Conservation (phyloP, 2,797 vertebrate species). For the Geotrypetes seraphini region DNA sequence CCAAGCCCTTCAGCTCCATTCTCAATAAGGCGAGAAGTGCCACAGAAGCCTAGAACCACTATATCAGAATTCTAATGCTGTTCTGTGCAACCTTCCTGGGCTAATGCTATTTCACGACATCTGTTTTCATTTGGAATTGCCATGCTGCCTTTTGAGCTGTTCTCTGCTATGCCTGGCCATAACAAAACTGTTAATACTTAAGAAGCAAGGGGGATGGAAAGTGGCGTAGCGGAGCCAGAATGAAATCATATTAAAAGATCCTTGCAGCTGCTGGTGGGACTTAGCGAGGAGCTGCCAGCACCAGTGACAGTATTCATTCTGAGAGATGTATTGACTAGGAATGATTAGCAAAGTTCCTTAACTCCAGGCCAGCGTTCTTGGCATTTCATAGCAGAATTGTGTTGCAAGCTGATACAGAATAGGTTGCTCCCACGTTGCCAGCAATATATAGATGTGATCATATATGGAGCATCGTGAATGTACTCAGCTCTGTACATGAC, state of each 20-base stretch:
- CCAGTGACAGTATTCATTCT: constrained; percentile 40
- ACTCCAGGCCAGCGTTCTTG: constrained; percentile 21
- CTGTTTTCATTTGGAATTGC: constrained; percentile 31
- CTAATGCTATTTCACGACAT: constrained; percentile 25
- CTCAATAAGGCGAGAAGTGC: background rate
- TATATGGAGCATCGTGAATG: no score
- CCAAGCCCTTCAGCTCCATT: constrained; percentile 1
- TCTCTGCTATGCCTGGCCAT: background rate
- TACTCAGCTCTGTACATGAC: no score
- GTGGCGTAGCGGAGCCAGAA: constrained; percentile 59
- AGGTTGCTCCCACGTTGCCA: no score
- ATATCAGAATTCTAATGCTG: constrained; percentile 14
- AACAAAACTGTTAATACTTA: constrained; percentile 31
- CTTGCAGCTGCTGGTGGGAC: constrained; percentile 77
- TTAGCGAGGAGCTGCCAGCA: constrained; percentile 46
- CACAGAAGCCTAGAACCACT: background rate
- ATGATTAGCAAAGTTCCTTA: constrained; percentile 30
- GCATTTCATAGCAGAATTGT: constrained; percentile 12
- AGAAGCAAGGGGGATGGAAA: constrained; percentile 47
- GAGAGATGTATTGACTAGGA: constrained; percentile 32
- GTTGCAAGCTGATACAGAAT: constrained; percentile 16
- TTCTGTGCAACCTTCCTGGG: constrained; percentile 8
- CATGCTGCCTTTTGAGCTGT: constrained; percentile 4
- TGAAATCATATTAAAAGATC: constrained; percentile 69
- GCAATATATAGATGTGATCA: no score